Conservation (phyloP, 1,140 invertebrate species). For the Telenomus remus region DNA sequence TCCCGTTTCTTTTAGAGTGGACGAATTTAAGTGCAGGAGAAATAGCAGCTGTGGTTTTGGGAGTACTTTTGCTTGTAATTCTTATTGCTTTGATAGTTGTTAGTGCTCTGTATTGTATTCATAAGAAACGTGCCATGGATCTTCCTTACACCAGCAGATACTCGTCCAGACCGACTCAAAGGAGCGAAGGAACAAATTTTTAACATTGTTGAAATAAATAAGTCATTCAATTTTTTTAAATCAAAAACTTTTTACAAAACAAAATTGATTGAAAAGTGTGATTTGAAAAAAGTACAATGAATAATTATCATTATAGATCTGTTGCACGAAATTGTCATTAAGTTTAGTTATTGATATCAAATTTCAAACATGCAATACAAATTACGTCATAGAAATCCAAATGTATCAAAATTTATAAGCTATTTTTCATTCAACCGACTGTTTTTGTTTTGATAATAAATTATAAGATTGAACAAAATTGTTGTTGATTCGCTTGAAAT, state of each 20-base stretch:
- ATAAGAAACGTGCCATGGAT: constrained; percentile 66
- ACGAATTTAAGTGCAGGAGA: constrained; percentile 68
- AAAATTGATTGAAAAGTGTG: too few species aligned
- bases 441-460: too few species aligned
- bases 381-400: constrained; percentile 17
- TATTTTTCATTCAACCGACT: too few species aligned
- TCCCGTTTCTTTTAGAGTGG: constrained; percentile 66
- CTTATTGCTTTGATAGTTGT: constrained; percentile 69
- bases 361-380: constrained; percentile 7
- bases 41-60: constrained; percentile 74
- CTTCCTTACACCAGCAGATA: constrained; percentile 71
- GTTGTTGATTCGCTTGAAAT: too few species aligned
- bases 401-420: too few species aligned
- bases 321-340: too few species aligned
- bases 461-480: too few species aligned
- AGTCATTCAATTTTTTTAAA: too few species aligned
- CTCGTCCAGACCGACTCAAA: constrained; percentile 68
- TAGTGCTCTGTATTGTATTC: constrained; percentile 65
- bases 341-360: background rate
- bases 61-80: constrained; percentile 65
- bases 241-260: too few species aligned
- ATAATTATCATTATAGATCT: too few species aligned
- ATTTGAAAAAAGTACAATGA: too few species aligned
- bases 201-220: too few species aligned
- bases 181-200: constrained; percentile 65